phyloP scores from a whole-genome alignment of 53 echinoderm and acorn worm genomes.

The Patiria pectinifera region DNA sequence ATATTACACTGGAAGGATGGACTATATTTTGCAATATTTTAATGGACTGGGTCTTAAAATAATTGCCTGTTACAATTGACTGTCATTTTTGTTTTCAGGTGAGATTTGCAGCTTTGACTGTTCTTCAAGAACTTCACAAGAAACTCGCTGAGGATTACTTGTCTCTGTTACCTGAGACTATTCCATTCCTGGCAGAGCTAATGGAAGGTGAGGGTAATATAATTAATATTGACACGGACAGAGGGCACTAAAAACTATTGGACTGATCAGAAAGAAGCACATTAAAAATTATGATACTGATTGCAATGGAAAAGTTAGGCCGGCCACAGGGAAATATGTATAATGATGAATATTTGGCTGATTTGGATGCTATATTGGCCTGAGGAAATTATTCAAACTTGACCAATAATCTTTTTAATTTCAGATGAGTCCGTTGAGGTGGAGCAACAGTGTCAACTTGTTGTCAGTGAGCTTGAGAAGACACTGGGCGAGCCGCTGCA shows the following conservation, averaged over 20 bases:
- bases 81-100: slow-evolving; percentile 62
- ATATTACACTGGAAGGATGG: not conserved
- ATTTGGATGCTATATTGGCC: too few species aligned
- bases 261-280: too few species aligned
- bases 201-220: slow-evolving; percentile 82
- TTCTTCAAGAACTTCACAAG: slow-evolving; percentile 81
- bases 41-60: not conserved
- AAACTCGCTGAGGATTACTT: slow-evolving; percentile 86
- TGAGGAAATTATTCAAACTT: too few species aligned
- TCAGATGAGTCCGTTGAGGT: slow-evolving; percentile 95
- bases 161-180: slow-evolving; percentile 91
- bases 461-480: slow-evolving; percentile 90
- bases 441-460: slow-evolving; percentile 84
- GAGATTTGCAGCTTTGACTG: slow-evolving; percentile 86
- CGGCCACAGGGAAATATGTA: too few species aligned
- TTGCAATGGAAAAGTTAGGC: too few species aligned
- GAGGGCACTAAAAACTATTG: too few species aligned
- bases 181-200: slow-evolving; percentile 97
- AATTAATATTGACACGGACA: not conserved
- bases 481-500: slow-evolving; percentile 95
- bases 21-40: not conserved
- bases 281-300: too few species aligned
- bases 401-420: too few species aligned
- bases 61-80: too few species aligned
- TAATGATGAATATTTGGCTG: too few species aligned